These are phyloP conservation scores for Scaptomyza tumidula DNA, from an alignment of 2,888 invertebrate species.

Conservation along the genomic window DNA sequence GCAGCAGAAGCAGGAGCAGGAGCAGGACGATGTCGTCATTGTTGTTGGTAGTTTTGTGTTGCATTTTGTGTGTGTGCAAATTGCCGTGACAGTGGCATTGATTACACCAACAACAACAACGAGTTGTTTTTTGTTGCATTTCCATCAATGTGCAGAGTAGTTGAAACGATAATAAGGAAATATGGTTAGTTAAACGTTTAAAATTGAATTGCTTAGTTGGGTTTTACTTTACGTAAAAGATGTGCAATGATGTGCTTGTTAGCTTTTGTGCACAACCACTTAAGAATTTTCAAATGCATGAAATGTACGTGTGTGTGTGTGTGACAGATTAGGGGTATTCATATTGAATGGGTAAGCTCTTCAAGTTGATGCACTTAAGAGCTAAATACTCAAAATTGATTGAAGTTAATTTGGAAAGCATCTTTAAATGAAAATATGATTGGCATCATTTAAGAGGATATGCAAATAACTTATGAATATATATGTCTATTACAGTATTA, in stretches of 20 bases:
- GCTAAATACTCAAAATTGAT: not conserved
- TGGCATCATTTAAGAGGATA: no score
- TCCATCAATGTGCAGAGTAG: constrained; percentile 37
- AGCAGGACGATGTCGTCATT: constrained; percentile 14
- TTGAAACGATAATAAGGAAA: constrained; percentile 69
- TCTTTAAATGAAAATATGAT: not conserved
- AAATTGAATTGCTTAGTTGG: constrained; percentile 62
- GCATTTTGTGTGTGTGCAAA: constrained; percentile 80
- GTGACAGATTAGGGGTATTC: not conserved
- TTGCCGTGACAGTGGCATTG: constrained; percentile 79
- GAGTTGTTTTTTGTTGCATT: constrained; percentile 24
- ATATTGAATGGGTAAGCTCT: constrained; percentile 4
- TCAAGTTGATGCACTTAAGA: not conserved
- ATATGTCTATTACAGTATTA: no score
- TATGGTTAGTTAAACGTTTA: constrained; percentile 79
- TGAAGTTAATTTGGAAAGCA: not conserved
- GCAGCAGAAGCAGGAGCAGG: not conserved
- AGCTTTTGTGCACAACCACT: constrained; percentile 2
- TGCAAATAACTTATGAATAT: no score
- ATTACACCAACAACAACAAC: constrained; percentile 65
- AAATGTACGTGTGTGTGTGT: constrained; percentile 2
- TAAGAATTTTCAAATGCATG: constrained; percentile 3
- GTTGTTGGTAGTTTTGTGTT: constrained; percentile 64
- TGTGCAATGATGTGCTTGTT: constrained; percentile 4
- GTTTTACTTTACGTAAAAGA: constrained; percentile 33